A percentile compares a stretch with the other conserved stretches of the same genome.
These are phyloP conservation scores for Proales similis DNA, from an alignment of 1,140 invertebrate genomes.

Conservation along the genomic window DNA sequence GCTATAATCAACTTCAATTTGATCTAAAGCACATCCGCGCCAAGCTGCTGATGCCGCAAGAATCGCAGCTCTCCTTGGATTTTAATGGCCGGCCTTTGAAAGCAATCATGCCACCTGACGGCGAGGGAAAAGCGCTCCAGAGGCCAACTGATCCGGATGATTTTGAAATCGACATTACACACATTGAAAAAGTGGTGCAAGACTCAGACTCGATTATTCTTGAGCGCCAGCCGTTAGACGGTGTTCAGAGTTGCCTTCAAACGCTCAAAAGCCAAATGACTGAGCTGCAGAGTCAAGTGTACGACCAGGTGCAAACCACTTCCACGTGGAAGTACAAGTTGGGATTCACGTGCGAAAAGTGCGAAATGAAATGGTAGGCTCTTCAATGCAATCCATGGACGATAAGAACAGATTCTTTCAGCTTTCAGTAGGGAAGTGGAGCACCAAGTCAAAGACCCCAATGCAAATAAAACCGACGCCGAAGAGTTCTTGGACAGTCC, in stretches of 20 bases:
- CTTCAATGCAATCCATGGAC: too few species aligned
- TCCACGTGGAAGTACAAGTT: conserved; percentile 34
- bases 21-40: conserved; percentile 22
- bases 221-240: conserved; percentile 23
- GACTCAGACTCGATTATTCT: conserved; percentile 31
- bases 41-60: not conserved
- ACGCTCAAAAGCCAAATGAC: conserved; percentile 31
- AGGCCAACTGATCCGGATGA: conserved; percentile 5
- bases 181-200: conserved; percentile 37
- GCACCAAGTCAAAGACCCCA: conserved; percentile 28
- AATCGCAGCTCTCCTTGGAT: not conserved
- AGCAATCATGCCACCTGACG: conserved; percentile 17
- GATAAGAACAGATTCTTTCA: too few species aligned
- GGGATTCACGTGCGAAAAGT: conserved; percentile 34
- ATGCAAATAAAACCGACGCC: not conserved
- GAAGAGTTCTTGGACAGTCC: conserved; percentile 33
- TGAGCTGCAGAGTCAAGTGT: conserved; percentile 36
- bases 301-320: conserved; percentile 20
- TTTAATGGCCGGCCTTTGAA: conserved; percentile 18
- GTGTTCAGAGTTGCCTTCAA: conserved; percentile 30
- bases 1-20: not conserved
- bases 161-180: conserved; percentile 34
- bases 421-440: too few species aligned
- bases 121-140: too few species aligned
- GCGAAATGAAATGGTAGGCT: conserved; percentile 38